phyloP scores from a whole-genome alignment of 2,888 invertebrate species.

The Epistrophe eligans region DNA sequence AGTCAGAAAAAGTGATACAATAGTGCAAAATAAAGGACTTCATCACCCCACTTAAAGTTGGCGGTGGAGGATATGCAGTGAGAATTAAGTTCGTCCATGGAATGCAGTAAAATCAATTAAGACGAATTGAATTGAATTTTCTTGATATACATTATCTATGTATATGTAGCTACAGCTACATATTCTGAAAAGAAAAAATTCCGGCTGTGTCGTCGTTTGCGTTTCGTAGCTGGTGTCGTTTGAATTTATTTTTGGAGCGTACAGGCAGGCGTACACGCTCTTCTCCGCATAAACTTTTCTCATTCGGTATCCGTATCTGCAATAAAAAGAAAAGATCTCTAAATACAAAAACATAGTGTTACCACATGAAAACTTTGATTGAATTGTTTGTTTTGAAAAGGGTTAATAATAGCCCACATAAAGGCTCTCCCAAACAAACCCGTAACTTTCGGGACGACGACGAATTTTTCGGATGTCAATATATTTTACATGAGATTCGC shows the following conservation, averaged over 20 bases:
- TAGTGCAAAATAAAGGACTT: neutral
- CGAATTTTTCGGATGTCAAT: no score
- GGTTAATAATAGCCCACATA: no score
- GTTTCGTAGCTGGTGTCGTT: conserved; percentile 45
- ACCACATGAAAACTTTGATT: conserved; percentile 10
- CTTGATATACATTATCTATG: conserved; percentile 10
- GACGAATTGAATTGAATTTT: conserved; percentile 6
- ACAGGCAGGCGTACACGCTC: conserved; percentile 32
- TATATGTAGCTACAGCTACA: neutral
- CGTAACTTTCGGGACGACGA: no score
- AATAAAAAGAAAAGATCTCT: conserved; percentile 64
- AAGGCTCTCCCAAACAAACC: no score
- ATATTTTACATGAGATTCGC: no score
- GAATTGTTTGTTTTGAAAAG: neutral
- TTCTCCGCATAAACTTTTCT: conserved; percentile 37
- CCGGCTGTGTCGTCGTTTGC: conserved; percentile 16
- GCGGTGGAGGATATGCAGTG: neutral
- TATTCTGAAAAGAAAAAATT: conserved; percentile 9
- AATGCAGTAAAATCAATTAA: conserved; percentile 15
- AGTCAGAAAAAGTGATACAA: neutral
- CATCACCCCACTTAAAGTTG: neutral
- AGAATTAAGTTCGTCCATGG: neutral
- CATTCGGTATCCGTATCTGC: conserved; percentile 12
- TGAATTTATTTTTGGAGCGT: conserved; percentile 74
- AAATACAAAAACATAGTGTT: conserved; percentile 55